Conservation (phyloP, 2,797 vertebrate genomes). For the Sphenodon punctatus region DNA sequence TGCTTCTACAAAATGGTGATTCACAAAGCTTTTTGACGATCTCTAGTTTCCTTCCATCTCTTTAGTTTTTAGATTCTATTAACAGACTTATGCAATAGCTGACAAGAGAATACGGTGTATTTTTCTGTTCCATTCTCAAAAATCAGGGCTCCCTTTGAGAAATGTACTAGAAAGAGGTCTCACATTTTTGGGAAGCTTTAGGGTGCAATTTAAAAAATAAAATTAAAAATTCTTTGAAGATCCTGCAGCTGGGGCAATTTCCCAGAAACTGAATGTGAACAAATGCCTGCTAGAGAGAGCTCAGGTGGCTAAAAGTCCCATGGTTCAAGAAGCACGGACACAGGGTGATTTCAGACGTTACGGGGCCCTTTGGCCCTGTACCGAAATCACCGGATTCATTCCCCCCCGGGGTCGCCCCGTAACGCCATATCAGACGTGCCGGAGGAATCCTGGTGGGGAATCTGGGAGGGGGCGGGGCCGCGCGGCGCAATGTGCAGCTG, state of each 20-base stretch:
- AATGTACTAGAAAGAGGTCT: neutral
- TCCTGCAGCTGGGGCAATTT: neutral
- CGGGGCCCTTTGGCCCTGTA: too few species aligned
- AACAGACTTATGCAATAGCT: neutral
- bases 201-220: neutral
- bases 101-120: neutral
- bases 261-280: too few species aligned
- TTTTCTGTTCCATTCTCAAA: conserved; percentile 14
- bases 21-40: neutral
- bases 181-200: neutral
- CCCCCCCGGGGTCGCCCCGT: too few species aligned
- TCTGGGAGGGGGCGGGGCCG: too few species aligned
- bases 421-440: too few species aligned
- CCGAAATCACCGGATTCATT: too few species aligned
- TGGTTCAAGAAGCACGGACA: too few species aligned
- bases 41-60: too few species aligned
- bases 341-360: too few species aligned
- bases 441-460: too few species aligned
- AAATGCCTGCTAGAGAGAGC: conserved; percentile 8
- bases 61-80: too few species aligned
- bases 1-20: neutral
- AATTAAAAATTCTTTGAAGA: neutral
- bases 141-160: neutral
- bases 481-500: too few species aligned
- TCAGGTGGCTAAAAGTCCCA: conserved; percentile 31